A percentile compares a stretch with the other conserved stretches of the same genome.
Conservation (phyloP, 2,113 vertebrate genomes). For the Oxyura jamaicensis region DNA sequence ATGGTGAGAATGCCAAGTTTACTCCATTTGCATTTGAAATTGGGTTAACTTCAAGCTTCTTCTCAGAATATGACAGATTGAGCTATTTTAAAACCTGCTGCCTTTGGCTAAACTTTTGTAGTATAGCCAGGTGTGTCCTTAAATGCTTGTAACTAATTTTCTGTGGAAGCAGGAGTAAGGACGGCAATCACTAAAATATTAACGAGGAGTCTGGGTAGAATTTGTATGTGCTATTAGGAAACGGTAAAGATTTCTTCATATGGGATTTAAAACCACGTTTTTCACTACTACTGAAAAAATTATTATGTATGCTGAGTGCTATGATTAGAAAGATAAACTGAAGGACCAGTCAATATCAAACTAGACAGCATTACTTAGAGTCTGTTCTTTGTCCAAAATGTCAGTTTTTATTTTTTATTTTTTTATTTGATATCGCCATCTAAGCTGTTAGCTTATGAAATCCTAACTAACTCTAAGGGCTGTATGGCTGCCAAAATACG, state of each 20-base stretch:
- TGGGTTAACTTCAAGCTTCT: not conserved
- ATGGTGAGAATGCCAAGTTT: not conserved
- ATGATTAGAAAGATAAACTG: not conserved
- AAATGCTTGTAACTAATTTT: not conserved
- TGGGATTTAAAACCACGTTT: slow-evolving; percentile 27
- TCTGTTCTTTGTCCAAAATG: not conserved
- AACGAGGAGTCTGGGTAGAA: not conserved
- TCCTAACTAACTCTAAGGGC: not conserved
- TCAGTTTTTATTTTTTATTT: not conserved
- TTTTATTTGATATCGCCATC: not conserved
- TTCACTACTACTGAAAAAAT: slow-evolving; percentile 4
- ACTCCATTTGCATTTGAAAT: not conserved
- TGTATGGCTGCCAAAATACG: not conserved
- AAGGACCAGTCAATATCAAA: not conserved
- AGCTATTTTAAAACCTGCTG: not conserved
- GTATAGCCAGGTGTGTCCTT: not conserved
- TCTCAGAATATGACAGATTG: not conserved
- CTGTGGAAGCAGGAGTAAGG: not conserved
- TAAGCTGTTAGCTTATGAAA: not conserved
- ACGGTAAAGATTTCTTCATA: not conserved
- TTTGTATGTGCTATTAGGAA: not conserved
- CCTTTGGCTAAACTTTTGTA: not conserved
- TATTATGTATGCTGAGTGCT: not conserved
- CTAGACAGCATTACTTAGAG: not conserved
- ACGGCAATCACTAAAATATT: not conserved